phyloP scores from a whole-genome alignment of 2,888 invertebrate species.

The Idaea dimidiata region DNA sequence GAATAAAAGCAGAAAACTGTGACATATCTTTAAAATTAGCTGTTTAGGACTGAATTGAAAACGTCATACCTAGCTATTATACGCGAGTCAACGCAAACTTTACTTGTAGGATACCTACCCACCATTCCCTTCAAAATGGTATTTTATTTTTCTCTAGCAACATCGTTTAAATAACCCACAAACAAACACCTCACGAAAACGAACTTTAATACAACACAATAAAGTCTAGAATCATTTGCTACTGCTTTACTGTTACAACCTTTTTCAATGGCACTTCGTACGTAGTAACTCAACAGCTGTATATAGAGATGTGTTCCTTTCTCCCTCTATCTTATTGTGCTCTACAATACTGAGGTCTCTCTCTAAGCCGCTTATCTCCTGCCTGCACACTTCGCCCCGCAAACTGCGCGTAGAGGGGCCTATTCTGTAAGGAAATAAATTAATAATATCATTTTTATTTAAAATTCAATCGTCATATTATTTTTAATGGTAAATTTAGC shows the following conservation, averaged over 20 bases:
- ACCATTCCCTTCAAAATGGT: constrained; percentile 77
- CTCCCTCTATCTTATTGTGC: constrained; percentile 38
- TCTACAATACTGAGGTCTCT: constrained; percentile 44
- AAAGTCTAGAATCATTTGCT: constrained; percentile 29
- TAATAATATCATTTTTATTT: neutral
- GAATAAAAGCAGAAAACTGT: neutral
- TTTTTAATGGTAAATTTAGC: no score
- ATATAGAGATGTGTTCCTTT: constrained; percentile 59
- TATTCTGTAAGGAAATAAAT: constrained; percentile 47
- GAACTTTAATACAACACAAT: constrained; percentile 23
- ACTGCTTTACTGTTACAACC: constrained; percentile 33
- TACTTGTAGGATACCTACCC: constrained; percentile 55
- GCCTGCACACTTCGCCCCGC: constrained; percentile 72
- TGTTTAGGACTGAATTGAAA: constrained; percentile 64
- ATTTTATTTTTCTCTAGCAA: constrained; percentile 70
- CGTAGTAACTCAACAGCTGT: constrained; percentile 72
- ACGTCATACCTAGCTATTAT: constrained; percentile 43
- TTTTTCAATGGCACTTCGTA: constrained; percentile 51
- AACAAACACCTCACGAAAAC: constrained; percentile 24
- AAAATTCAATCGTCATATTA: no score
- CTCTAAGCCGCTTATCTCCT: constrained; percentile 78
- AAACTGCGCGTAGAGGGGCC: constrained; percentile 65
- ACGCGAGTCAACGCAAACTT: constrained; percentile 59
- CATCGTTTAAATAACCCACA: constrained; percentile 41
- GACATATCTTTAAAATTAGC: constrained; percentile 65